Base-by-base conservation (phyloP, 1,140 invertebrate genomes). In the Carposina sasakii region DNA sequence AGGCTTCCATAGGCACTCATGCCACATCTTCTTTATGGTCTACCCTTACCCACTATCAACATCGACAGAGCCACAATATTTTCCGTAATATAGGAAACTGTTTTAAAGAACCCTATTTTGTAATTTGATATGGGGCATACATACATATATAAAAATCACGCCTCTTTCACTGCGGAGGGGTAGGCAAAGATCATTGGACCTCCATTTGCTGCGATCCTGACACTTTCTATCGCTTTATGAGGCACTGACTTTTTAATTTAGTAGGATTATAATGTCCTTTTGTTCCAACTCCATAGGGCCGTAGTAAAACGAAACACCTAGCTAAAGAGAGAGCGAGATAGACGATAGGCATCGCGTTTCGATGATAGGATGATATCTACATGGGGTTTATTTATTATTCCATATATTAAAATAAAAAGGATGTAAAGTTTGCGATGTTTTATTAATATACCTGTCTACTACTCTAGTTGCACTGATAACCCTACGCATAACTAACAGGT, bases 361-460 rank as follows among this genome's bases (percentile, higher is more conserved):
- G 74, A 70, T 81, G 74, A 81, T 77, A 79, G 73, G 58, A 65
- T 58, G 73, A 60, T 67, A 67, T 71, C 69, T 64, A 71, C 57
- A 72, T 60, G 59, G 68, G 67, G 66, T 76, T 77, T 64, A 73
- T 77, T 78, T 78, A 81, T 74, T 81, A 81, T 81, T 77, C 76
- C 69, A 76, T 75, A 73, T 77, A 75, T 71, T 71, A 77, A 74
- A 77, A 75, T 75, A 75, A 75, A 71, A 77, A 71, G 54, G 26
- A 71, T 81, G 71, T 76, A 81, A 81, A 77, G 74, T 76, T 81
- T 52, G 12, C 43, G 52, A 44, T 69, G 59, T 71, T 76, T 73
- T 60, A 71, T 71, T 76, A 15, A 39, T n/a, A n/a, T n/a, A n/a
- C n/a, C n/a, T n/a, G n/a, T n/a, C n/a, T n/a, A n/a, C n/a, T n/a